These are phyloP conservation scores for Hypomesus transpacificus DNA, from an alignment of 2,113 vertebrate genomes.

Conservation along the genomic window DNA sequence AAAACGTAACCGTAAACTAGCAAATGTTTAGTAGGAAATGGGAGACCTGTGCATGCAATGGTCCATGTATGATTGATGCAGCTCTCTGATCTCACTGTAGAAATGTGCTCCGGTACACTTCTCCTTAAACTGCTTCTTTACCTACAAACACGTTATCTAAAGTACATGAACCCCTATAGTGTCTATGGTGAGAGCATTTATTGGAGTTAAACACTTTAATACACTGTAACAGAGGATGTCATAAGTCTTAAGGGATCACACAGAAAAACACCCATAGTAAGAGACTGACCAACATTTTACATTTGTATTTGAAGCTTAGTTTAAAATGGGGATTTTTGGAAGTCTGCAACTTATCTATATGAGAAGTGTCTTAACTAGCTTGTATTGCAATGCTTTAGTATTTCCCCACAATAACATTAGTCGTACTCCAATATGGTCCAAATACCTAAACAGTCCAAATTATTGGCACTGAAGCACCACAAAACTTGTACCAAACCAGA, in stretches of 20 bases:
- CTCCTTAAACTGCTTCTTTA: conserved; percentile 43
- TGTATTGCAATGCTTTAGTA: not conserved
- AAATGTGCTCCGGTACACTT: conserved; percentile 31
- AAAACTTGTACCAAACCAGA: not conserved
- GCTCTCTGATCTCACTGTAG: conserved; percentile 17
- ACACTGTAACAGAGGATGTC: not conserved
- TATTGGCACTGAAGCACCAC: not conserved
- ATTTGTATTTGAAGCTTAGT: conserved; percentile 11
- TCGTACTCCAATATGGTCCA: conserved; percentile 24
- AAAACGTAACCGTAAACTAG: conserved; percentile 15
- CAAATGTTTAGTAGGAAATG: not conserved
- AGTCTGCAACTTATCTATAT: conserved; percentile 10
- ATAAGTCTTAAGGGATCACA: conserved; percentile 3
- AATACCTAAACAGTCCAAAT: conserved; percentile 28
- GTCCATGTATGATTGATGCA: not conserved
- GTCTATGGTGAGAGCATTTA: not conserved
- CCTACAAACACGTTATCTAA: conserved; percentile 15
- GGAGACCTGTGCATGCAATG: not conserved
- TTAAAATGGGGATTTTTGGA: conserved; percentile 17
- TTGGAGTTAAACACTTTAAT: conserved; percentile 18
- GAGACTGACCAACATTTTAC: conserved; percentile 12
- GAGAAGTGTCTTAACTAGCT: conserved; percentile 10
- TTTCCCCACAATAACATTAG: conserved; percentile 9
- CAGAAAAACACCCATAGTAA: not conserved
- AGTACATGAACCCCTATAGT: conserved; percentile 14